Evolutionary conservation across 2,888 invertebrate species (phyloP).

Genomic region (Teinopalpus imperialis): DNA sequence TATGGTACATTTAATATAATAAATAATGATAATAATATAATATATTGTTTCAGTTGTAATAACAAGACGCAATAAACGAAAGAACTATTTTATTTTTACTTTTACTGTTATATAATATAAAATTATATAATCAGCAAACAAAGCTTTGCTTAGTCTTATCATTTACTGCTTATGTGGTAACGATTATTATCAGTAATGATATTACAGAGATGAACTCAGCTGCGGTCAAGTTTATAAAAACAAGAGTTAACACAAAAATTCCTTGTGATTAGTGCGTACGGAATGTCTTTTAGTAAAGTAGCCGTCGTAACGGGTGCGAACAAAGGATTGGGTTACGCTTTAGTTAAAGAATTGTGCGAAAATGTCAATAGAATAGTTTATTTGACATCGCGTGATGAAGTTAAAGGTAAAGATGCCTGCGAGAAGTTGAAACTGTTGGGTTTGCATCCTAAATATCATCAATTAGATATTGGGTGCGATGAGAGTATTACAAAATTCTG

Average conservation of each 20-base stretch:
- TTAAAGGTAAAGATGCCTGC: slow-evolving; percentile 81
- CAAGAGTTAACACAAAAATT: too few species aligned
- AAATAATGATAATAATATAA: too few species aligned
- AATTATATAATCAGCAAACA: too few species aligned
- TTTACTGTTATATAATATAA: too few species aligned
- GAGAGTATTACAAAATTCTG: slow-evolving; percentile 81
- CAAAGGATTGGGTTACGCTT: slow-evolving; percentile 87
- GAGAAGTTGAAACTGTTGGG: slow-evolving; percentile 75
- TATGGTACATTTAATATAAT: too few species aligned
- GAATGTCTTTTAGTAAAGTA: slow-evolving; percentile 49
- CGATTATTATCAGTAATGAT: not conserved
- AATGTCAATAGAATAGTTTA: slow-evolving; percentile 85
- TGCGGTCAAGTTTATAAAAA: not conserved
- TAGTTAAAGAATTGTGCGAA: slow-evolving; percentile 84
- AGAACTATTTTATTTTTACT: too few species aligned
- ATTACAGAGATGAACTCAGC: not conserved
- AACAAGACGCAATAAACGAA: too few species aligned
- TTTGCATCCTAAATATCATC: slow-evolving; percentile 81
- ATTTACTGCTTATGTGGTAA: too few species aligned
- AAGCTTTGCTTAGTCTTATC: too few species aligned
- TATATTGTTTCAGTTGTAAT: too few species aligned
- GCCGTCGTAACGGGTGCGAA: slow-evolving; percentile 86
- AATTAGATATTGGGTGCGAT: slow-evolving; percentile 84
- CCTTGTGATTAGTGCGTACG: not conserved
- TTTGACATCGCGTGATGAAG: slow-evolving; percentile 84